Base-by-base conservation (phyloP, 2,888 invertebrate genomes). In the Xanthia icteritia region DNA sequence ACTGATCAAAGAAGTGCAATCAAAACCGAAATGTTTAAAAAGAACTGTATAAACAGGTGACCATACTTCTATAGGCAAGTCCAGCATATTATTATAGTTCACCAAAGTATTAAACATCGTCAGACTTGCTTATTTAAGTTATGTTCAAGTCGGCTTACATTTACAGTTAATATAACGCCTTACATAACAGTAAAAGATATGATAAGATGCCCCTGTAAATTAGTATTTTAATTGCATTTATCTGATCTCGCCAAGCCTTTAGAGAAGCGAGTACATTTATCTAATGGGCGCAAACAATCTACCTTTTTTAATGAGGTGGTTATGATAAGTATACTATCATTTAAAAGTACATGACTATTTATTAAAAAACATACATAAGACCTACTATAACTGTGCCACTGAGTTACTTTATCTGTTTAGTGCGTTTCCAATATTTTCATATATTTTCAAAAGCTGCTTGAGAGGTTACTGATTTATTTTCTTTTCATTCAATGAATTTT, bases 201-300 rank as follows among this genome's bases (percentile, higher is more conserved):
- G 77, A 88, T 88, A 77, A 86, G 86, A 76, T 80, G 64, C 66
- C 61, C 48, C 76, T 73, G 80, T 74, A 85, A 87, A 87, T 83
- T 79, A 86, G 80, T 80, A 86, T 86, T 83, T 86, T 86, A 86
- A 86, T 86, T 88, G 64, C 77, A 74, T 86, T 86, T 88, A 86
- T 86, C 86, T 88, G 88, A 88, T 86, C 88, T 79, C 42, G 64
- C 63, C 66, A 63, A 87, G 77, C 60, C 64, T 86, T 85, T 87
- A 54, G 73, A 86, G 80, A 70, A 73, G 65, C 70, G 67, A 66
- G 48, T 45, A 87, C 66, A 64, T 83, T 86, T 83, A 84, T 84
- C 86, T 86, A 65, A 86, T 86, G 51, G 74, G 71, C 65, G 65
- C 86, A 78, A 83, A 83, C 69, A 48, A 72, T 86, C 65, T 65